These are phyloP conservation scores for Venturia canescens DNA, from an alignment of 1,140 invertebrate genomes.

Conservation along the genomic window DNA sequence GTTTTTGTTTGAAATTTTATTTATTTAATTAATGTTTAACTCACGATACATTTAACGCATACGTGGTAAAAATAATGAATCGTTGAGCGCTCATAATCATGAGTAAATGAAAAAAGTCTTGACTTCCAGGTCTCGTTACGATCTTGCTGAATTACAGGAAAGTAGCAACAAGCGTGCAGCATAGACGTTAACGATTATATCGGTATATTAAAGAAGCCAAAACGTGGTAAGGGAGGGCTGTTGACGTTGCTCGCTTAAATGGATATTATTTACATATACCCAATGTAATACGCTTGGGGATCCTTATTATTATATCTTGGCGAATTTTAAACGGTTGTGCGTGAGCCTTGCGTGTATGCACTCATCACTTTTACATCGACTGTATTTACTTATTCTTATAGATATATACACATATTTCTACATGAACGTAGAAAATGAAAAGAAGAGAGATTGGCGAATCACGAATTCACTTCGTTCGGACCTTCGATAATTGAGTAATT, in stretches of 20 bases:
- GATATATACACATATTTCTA: neutral
- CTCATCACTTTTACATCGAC: conserved; percentile 12
- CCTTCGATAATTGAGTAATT: conserved; percentile 24
- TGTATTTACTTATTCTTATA: conserved; percentile 18
- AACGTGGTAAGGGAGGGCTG: neutral
- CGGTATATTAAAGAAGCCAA: neutral
- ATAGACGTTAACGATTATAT: conserved; percentile 36
- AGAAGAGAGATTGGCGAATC: conserved; percentile 6
- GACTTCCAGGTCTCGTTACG: conserved; percentile 31
- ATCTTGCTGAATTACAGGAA: conserved; percentile 23
- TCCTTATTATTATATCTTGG: conserved; percentile 36
- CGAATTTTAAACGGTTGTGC: conserved; percentile 30
- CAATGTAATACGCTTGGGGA: conserved; percentile 23
- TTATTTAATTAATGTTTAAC: neutral
- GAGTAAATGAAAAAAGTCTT: neutral
- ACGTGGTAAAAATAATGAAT: neutral
- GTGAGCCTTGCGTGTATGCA: conserved; percentile 22
- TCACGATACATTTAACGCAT: neutral
- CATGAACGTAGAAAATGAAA: neutral
- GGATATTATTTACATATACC: conserved; percentile 31
- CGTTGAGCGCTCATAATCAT: neutral
- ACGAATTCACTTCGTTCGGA: conserved; percentile 17
- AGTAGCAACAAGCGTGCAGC: conserved; percentile 15
- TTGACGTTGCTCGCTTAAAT: conserved; percentile 21
- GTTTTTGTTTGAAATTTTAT: neutral